phyloP scores from a whole-genome alignment of 2,113 vertebrate species.

The Isurus oxyrinchus region DNA sequence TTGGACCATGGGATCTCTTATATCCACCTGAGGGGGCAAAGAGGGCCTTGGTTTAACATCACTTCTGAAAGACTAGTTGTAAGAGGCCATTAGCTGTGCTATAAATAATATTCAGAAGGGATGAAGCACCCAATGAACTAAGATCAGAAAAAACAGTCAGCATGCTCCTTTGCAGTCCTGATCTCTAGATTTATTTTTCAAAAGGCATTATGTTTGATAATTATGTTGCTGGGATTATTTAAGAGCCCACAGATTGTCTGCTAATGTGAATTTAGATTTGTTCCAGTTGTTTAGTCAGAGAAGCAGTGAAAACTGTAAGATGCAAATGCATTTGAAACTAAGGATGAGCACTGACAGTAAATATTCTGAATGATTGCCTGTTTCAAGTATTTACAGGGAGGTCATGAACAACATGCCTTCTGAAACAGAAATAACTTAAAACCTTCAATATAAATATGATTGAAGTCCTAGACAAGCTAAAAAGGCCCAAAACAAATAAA shows the following conservation, averaged over 20 bases:
- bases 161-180: background rate
- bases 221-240: conserved; percentile 1
- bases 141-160: background rate
- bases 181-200: background rate
- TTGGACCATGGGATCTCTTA: background rate
- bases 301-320: background rate
- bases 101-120: background rate
- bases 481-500: background rate
- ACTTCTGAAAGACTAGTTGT: background rate
- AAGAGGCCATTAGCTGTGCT: background rate
- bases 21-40: background rate
- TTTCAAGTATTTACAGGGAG: background rate
- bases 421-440: background rate
- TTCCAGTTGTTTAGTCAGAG: background rate
- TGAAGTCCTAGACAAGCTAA: background rate
- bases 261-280: background rate
- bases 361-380: conserved; percentile 3
- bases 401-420: background rate
- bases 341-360: background rate
- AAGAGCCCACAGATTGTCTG: background rate
- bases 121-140: background rate
- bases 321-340: background rate
- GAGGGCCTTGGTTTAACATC: too few relatives aligned
- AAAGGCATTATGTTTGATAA: background rate
- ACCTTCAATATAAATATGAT: background rate